These are phyloP conservation scores for Habroteleia sp. DNA, from an alignment of 2,888 invertebrate genomes.

Conservation along the genomic window DNA sequence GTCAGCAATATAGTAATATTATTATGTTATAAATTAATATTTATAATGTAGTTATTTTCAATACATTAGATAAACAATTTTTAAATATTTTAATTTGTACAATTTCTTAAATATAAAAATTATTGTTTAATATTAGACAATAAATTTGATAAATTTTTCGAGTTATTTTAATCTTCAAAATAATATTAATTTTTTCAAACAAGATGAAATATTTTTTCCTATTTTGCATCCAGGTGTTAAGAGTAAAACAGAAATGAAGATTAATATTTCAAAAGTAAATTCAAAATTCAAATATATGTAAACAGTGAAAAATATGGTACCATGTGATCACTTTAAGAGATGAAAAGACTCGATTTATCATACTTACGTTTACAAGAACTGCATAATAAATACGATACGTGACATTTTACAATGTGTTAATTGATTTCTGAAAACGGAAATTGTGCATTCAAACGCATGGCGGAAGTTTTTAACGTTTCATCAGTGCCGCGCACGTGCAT, in stretches of 20 bases:
- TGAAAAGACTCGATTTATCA: conserved; percentile 9
- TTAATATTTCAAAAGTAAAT: conserved; percentile 12
- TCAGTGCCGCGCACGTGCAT: conserved; percentile 38
- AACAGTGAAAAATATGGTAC: conserved; percentile 9
- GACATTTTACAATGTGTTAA: conserved; percentile 45
- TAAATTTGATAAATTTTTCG: too few species aligned
- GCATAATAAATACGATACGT: conserved; percentile 29
- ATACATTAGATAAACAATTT: too few species aligned
- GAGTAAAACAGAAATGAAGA: conserved; percentile 9
- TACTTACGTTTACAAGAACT: conserved; percentile 10
- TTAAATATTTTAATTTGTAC: too few species aligned
- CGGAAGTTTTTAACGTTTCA: conserved; percentile 46
- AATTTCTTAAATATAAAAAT: too few species aligned
- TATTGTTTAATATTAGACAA: too few species aligned
- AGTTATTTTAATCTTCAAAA: too few species aligned
- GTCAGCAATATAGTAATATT: too few species aligned
- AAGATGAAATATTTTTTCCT: not conserved
- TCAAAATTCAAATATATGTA: conserved; percentile 7
- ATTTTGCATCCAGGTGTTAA: conserved; percentile 22
- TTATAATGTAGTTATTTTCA: too few species aligned
- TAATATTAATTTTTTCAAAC: conserved; percentile 4
- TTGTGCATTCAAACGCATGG: conserved; percentile 16
- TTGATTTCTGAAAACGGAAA: conserved; percentile 41
- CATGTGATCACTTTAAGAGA: conserved; percentile 8
- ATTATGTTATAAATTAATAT: too few species aligned